Evolutionary conservation across 2,888 invertebrate genomes (phyloP).

Genomic region (Phortica okadai): DNA sequence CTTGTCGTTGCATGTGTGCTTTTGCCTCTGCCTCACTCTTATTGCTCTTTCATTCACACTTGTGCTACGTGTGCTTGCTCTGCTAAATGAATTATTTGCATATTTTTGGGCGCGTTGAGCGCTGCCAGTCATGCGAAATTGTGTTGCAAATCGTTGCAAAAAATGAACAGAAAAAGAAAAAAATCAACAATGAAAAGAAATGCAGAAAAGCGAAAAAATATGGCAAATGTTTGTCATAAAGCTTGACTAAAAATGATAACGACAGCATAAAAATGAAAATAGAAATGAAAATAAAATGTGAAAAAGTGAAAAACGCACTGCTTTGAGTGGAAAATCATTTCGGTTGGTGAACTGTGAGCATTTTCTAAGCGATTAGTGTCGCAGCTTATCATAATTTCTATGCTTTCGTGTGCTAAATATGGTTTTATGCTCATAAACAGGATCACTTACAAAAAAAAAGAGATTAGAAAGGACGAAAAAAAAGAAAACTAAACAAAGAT

Average conservation of each 20-base stretch:
- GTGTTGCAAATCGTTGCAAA: slow-evolving; percentile 9
- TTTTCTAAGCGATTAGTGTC: slow-evolving; percentile 33
- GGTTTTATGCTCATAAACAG: neutral
- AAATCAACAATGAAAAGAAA: neutral
- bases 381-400: slow-evolving; percentile 30
- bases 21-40: slow-evolving; percentile 38
- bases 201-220: no score
- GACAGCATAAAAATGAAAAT: neutral
- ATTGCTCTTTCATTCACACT: slow-evolving; percentile 37
- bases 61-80: slow-evolving; percentile 43
- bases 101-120: slow-evolving; percentile 63
- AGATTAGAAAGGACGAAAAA: no score
- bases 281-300: neutral
- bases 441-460: neutral
- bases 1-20: slow-evolving; percentile 33
- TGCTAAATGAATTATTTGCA: slow-evolving; percentile 70
- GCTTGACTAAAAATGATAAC: neutral
- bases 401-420: slow-evolving; percentile 21
- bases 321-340: neutral
- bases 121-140: slow-evolving; percentile 16
- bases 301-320: neutral
- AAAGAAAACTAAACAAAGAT: neutral
- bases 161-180: neutral
- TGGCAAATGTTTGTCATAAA: neutral
- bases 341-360: slow-evolving; percentile 26